These are phyloP conservation scores for Enteromius unitaeniatus DNA, from an alignment of 2,797 vertebrate species.

Conservation along the genomic window DNA sequence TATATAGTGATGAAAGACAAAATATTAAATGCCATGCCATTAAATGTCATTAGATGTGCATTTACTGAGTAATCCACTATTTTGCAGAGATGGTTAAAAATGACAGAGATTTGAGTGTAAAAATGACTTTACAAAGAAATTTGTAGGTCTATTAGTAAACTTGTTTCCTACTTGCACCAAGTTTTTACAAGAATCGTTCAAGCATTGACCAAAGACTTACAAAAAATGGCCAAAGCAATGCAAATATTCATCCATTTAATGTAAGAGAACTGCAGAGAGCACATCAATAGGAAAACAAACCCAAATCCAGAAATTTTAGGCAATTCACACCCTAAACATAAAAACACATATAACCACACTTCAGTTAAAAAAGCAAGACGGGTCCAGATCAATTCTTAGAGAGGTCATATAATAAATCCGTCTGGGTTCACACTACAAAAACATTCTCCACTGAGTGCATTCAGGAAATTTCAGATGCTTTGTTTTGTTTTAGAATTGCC, in stretches of 20 bases:
- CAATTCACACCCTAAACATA: neutral
- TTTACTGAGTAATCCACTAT: neutral
- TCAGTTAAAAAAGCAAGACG: neutral
- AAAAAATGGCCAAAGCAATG: neutral
- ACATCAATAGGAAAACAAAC: neutral
- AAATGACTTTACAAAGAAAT: neutral
- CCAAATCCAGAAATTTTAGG: neutral
- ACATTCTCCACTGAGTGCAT: neutral
- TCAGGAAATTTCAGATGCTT: neutral
- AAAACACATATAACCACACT: neutral
- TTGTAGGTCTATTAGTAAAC: no score
- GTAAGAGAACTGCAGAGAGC: neutral
- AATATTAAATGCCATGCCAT: neutral
- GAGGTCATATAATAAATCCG: neutral
- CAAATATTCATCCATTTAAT: neutral
- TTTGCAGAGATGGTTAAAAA: neutral
- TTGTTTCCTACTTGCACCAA: no score
- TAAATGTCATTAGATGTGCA: neutral
- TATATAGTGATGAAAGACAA: neutral
- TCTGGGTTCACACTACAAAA: neutral
- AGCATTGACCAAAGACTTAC: neutral
- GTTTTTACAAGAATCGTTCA: neutral
- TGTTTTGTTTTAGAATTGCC: slow-evolving; percentile 18
- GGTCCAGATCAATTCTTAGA: neutral
- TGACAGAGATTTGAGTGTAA: neutral